Conservation (phyloP, 2,113 vertebrate species). For the Cryptotis parvus region DNA sequence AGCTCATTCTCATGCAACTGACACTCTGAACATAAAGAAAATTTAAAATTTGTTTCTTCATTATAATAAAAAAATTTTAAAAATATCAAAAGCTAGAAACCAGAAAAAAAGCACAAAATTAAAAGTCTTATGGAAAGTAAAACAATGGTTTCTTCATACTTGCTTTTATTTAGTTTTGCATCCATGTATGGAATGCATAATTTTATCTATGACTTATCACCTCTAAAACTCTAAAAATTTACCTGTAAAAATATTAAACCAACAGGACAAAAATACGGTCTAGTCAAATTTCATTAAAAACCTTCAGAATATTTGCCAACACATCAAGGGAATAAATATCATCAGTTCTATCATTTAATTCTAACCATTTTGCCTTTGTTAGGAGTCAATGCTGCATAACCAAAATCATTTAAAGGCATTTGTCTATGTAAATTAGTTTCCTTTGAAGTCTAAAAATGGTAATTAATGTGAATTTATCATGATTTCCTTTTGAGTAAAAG, state of each 20-base stretch:
- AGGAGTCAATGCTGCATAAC: background rate
- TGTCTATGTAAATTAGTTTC: background rate
- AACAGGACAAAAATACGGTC: background rate
- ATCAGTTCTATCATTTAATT: background rate
- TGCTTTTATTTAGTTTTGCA: slow-evolving; percentile 37
- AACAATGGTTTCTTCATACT: slow-evolving; percentile 64
- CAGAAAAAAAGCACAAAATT: too few species aligned
- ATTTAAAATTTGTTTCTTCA: slow-evolving; percentile 59
- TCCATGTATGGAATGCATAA: background rate
- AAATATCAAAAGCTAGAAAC: too few species aligned
- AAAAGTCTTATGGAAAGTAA: too few species aligned
- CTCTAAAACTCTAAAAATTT: slow-evolving; percentile 41
- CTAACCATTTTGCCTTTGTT: too few species aligned
- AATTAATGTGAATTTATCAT: background rate
- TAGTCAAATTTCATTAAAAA: slow-evolving; percentile 22
- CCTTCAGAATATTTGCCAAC: background rate
- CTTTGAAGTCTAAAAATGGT: background rate
- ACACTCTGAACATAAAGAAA: slow-evolving; percentile 67
- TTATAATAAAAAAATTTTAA: too few species aligned
- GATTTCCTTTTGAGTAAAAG: background rate
- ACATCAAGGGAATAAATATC: background rate
- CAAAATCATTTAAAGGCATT: slow-evolving; percentile 7
- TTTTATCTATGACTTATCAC: background rate
- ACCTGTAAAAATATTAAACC: background rate
- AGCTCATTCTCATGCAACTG: slow-evolving; percentile 25